phyloP scores from a whole-genome alignment of 2,888 invertebrate genomes.

The Drosophila tanythrix region DNA sequence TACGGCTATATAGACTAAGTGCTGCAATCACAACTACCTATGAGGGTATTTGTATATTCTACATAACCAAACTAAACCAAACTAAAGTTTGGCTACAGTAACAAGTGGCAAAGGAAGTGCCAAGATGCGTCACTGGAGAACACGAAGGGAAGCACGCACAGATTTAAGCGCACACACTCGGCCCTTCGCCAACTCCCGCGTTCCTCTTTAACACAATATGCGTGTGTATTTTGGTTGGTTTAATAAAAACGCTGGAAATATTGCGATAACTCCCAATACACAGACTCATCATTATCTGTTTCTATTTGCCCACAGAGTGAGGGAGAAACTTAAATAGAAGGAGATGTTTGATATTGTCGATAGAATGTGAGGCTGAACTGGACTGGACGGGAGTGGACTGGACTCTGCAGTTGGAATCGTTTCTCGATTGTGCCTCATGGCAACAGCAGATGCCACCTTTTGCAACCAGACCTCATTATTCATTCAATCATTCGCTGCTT shows the following conservation, averaged over 20 bases:
- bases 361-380: background rate
- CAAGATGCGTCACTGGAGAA: slow-evolving; percentile 31
- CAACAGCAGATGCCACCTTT: slow-evolving; percentile 35
- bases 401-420: slow-evolving; percentile 15
- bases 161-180: slow-evolving; percentile 18
- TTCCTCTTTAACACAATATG: background rate
- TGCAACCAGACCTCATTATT: slow-evolving; percentile 29
- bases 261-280: slow-evolving; percentile 70
- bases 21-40: background rate
- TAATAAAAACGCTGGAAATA: slow-evolving; percentile 58
- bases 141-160: slow-evolving; percentile 25
- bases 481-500: slow-evolving; percentile 7
- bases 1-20: background rate
- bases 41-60: background rate
- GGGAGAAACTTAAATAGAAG: background rate
- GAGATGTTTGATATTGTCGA: background rate
- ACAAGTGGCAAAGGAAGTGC: slow-evolving; percentile 55
- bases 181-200: background rate
- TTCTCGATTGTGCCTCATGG: slow-evolving; percentile 3
- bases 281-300: slow-evolving; percentile 74
- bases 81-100: slow-evolving; percentile 1
- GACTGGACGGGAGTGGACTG: slow-evolving; percentile 3
- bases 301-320: slow-evolving; percentile 31
- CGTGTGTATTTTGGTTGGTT: slow-evolving; percentile 31
- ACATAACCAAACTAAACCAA: background rate